A percentile compares a stretch with the other conserved stretches of the same genome.
phyloP scores from a whole-genome alignment of 2,888 invertebrate species.

The Drosophila testacea region DNA sequence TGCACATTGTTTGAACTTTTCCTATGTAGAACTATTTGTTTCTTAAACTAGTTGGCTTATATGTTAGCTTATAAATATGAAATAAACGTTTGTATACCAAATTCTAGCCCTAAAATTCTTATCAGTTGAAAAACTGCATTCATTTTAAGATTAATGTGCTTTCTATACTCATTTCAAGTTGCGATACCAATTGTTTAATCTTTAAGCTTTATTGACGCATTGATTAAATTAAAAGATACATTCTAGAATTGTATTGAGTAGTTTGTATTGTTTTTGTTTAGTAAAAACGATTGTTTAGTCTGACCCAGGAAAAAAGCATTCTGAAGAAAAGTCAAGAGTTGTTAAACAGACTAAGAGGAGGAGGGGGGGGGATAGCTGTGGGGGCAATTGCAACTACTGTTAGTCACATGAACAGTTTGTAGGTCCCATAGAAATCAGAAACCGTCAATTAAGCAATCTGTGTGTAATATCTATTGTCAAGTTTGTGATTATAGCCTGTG shows the following conservation, averaged over 20 bases:
- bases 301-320: not conserved
- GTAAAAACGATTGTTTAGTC: not conserved
- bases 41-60: too few species aligned
- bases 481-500: conserved; percentile 43
- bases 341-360: too few species aligned
- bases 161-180: not conserved
- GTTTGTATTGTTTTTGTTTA: not conserved
- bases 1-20: too few species aligned
- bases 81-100: too few species aligned
- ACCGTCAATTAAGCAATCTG: conserved; percentile 33
- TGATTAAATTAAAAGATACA: not conserved
- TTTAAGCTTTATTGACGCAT: not conserved
- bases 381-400: not conserved
- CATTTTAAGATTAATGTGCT: not conserved
- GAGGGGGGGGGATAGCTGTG: too few species aligned
- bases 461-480: conserved; percentile 41
- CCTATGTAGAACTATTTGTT: too few species aligned
- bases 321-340: not conserved
- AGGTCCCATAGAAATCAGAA: conserved; percentile 15
- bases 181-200: not conserved
- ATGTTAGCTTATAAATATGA: too few species aligned
- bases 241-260: not conserved
- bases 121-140: not conserved
- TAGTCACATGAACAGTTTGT: conserved; percentile 4
- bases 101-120: too few species aligned